Base-by-base conservation (phyloP, 1,140 invertebrate species). In the Drosophila leontia region DNA sequence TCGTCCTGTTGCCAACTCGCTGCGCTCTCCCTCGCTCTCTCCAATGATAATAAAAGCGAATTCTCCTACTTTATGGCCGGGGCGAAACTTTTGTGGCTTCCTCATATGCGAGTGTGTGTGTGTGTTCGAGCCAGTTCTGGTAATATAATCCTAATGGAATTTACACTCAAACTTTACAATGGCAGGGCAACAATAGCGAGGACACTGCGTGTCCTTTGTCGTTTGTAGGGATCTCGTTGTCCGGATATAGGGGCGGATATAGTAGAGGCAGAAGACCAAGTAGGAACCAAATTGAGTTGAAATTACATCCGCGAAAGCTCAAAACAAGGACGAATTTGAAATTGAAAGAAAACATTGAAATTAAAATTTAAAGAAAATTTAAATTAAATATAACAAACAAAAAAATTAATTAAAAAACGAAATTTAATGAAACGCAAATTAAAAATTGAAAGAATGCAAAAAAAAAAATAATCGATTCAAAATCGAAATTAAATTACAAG, bases 91-190 rank as follows among this genome's bases (percentile, higher is more conserved):
- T 84, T 90, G 83, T 60, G 83, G 83, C 76, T 87, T 80, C 79
- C 39, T 50, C 53, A 39, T 23, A 7, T 68, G 39, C 26, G 26
- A 26, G 39, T 48, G 65, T 58, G 57, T 48, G 65, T 58, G 57
- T 65, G 70, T 35, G 37, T n/a, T 53, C 48, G 35, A 63, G 51
- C 50, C 32, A 34, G 44, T 75, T 32, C 50, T 53, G 19, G 85
- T 88, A 88, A 88, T 85, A 88, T 88, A 88, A 88, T 88, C 85
- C 85, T 88, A 88, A 88, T 88, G 85, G 85, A 88, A 88, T 88
- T 88, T 88, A 85, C 85, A 85, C 81, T 90, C 63, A 77, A 90
- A 88, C 82, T 76, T 82, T 75, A 82, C 75, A 86, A 81, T 71
- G 44, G 47, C 55, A 41, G 59, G 75, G 48, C 75, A 77, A 75